Conservation (phyloP, 2,888 invertebrate species). For the Emmelina monodactyla region DNA sequence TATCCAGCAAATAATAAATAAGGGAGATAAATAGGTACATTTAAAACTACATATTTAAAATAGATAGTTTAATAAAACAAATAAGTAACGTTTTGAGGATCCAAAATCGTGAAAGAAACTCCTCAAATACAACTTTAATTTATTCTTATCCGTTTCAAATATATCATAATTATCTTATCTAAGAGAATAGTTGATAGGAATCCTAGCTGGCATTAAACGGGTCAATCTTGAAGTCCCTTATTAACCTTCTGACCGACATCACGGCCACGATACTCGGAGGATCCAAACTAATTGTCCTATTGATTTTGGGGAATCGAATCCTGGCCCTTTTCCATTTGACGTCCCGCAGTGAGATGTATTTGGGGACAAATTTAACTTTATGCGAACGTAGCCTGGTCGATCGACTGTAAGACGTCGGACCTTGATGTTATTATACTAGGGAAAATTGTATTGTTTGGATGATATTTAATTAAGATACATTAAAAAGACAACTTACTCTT, state of each 20-base stretch:
- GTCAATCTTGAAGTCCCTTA: conserved; percentile 39
- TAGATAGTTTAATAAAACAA: no score
- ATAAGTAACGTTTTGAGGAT: no score
- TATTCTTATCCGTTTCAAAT: background rate
- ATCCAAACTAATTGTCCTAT: conserved; percentile 48
- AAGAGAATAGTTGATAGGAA: conserved; percentile 24
- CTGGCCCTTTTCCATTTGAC: conserved; percentile 24
- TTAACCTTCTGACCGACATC: conserved; percentile 46
- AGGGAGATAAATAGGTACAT: no score
- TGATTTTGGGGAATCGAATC: conserved; percentile 43
- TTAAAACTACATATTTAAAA: no score
- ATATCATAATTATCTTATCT: conserved; percentile 25
- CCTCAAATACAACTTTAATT: background rate
- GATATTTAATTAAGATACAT: no score
- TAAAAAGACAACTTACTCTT: no score
- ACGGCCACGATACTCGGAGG: conserved; percentile 36
- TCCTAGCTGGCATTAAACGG: conserved; percentile 40
- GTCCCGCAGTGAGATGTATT: conserved; percentile 17
- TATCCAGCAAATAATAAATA: no score
- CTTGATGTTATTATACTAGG: no score
- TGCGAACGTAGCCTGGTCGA: no score
- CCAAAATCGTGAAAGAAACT: background rate
- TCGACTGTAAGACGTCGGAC: no score
- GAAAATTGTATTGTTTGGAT: no score
- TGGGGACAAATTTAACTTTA: no score